These are phyloP conservation scores for Drosophila mayri DNA, from an alignment of 1,140 invertebrate species.

Conservation along the genomic window DNA sequence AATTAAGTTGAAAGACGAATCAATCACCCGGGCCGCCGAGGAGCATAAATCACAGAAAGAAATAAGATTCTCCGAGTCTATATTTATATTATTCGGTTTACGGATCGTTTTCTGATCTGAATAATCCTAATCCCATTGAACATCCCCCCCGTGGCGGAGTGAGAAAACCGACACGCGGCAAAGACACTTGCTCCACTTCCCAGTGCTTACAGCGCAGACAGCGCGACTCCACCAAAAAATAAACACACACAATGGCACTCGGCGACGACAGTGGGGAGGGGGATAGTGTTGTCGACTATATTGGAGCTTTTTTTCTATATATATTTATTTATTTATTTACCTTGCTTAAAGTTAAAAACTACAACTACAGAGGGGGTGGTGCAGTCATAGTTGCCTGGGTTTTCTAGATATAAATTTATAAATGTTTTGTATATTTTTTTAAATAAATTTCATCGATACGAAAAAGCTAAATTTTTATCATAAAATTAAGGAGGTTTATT, in stretches of 20 bases:
- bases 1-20: constrained; percentile 44
- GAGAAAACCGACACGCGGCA: constrained; percentile 33
- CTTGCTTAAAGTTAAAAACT: too few relatives aligned
- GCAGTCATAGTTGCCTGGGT: too few relatives aligned
- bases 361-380: too few relatives aligned
- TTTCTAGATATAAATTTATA: neutral
- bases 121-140: constrained; percentile 11
- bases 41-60: constrained; percentile 27
- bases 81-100: neutral
- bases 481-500: neutral
- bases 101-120: constrained; percentile 5
- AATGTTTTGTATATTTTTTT: too few relatives aligned
- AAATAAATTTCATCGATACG: too few relatives aligned
- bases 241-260: constrained; percentile 20
- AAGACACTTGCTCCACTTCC: constrained; percentile 75
- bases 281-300: neutral
- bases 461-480: neutral
- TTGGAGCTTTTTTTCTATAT: neutral
- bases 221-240: constrained; percentile 53
- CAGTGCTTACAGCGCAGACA: constrained; percentile 67
- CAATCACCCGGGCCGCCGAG: constrained; percentile 21
- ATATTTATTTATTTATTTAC: too few relatives aligned
- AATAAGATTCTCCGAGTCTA: neutral
- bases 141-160: constrained; percentile 14
- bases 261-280: constrained; percentile 1